Evolutionary conservation across 2,797 vertebrate genomes (phyloP), one percentile per base, ranked within the genome.

Genomic region (Falco naumanni): DNA sequence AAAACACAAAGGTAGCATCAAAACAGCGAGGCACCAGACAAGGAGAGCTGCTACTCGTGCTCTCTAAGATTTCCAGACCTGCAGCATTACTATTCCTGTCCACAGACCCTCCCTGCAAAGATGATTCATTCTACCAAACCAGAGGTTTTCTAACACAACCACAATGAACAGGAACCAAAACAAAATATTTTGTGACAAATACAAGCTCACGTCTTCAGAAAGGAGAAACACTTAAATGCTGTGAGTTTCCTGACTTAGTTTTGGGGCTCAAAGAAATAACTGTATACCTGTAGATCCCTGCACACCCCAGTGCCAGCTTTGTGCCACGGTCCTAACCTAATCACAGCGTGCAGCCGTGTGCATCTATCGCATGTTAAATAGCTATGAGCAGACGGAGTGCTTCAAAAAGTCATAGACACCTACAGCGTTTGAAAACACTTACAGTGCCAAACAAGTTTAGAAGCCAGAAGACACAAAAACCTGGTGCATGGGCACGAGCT

Each of bases 1-100:
- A 57, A 81, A 89, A 95, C 90, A 45, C 75, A 77, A 87, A 94
- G 81, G 75, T 10, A 43, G 81, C n/a, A 87, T 61, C 84, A 59
- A 88, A 88, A 45, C 37, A 89, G 66, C 39, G 25, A 22, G 43
- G 47, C 20, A 2, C 57, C 29, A 65, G 68, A 28, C 54, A 66
- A 4, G 3, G 48, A 72, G 75, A 86, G 50, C 6, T 76, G 47
- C 83, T 82, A 10, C 69, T 78, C 0, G 0, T 9, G 28, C 66
- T 84, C 86, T 8, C 4, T 24, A n/a, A 79, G 45, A 31, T 90
- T 57, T 66, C 51, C 48, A 47, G 45, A 50, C 26, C 60, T 59
- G 28, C 21, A n/a, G 63, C 5, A 8, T 25, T 53, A 11, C 53
- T 45, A 15, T 48, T 64, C 43, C 4, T 15, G 16, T 22, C 69